Conservation (phyloP, 2,888 invertebrate genomes). For the Rhagonycha lutea region DNA sequence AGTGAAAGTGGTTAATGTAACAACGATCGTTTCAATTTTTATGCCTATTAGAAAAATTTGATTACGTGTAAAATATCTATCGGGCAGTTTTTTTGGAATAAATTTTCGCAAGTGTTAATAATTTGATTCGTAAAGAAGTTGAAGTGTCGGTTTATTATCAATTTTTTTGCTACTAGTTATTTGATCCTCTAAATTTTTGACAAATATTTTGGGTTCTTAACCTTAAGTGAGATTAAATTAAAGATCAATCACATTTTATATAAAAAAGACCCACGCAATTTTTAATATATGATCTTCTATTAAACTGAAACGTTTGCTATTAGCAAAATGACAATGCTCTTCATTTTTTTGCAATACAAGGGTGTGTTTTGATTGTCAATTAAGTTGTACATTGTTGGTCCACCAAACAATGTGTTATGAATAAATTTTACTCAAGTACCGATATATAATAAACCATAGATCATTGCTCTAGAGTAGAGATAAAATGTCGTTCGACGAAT, state of each 20-base stretch:
- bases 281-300: neutral
- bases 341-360: constrained; percentile 8
- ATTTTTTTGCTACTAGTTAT: neutral
- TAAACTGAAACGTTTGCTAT: constrained; percentile 5
- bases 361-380: constrained; percentile 20
- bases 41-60: neutral
- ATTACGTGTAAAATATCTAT: neutral
- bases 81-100: neutral
- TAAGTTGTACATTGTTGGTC: constrained; percentile 12
- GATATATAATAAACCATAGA: constrained; percentile 10
- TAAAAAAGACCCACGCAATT: neutral
- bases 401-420: constrained; percentile 13
- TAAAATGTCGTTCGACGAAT: constrained; percentile 11
- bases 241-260: constrained; percentile 4
- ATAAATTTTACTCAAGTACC: constrained; percentile 18
- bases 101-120: neutral
- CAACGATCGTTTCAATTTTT: neutral
- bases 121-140: neutral
- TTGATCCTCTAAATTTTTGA: neutral
- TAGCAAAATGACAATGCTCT: constrained; percentile 17
- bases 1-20: neutral
- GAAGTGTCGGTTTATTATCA: neutral
- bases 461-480: constrained; percentile 13
- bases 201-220: neutral
- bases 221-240: constrained; percentile 1